Evolutionary conservation across 2,113 vertebrate genomes (phyloP).

Genomic region (Mormyrus lacerda): DNA sequence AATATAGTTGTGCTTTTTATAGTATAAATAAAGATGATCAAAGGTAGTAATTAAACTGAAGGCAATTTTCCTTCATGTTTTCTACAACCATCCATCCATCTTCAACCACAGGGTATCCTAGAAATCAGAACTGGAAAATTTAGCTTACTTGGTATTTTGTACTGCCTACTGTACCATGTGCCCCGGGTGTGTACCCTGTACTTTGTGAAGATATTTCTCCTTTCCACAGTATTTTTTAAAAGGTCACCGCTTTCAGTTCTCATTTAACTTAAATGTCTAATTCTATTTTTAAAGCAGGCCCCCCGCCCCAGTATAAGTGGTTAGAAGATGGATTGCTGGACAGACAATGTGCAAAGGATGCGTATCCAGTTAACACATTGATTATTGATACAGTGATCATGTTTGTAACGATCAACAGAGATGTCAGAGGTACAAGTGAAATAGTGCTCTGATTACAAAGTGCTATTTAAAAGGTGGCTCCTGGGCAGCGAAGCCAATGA

Average conservation of each 20-base stretch:
- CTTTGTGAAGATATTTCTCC: neutral
- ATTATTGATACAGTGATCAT: neutral
- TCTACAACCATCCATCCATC: neutral
- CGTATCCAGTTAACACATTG: neutral
- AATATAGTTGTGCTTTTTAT: neutral
- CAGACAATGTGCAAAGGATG: neutral
- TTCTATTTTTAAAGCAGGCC: neutral
- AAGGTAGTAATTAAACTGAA: neutral
- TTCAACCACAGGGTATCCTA: neutral
- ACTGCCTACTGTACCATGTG: neutral
- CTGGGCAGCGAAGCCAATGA: neutral
- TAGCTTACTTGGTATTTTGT: neutral
- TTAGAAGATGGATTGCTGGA: neutral
- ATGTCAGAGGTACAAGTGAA: neutral
- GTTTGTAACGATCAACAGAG: neutral
- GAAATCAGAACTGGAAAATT: neutral
- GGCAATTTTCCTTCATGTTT: neutral
- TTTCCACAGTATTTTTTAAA: neutral
- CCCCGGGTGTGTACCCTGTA: neutral
- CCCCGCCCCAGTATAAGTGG: neutral
- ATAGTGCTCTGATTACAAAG: neutral
- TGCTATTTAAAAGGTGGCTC: neutral
- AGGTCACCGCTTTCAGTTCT: neutral
- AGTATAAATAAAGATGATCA: neutral
- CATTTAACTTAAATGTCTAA: neutral